Conservation (phyloP, 53 echinoderm and acorn worm species). For the Temnopleurus reevesii region DNA sequence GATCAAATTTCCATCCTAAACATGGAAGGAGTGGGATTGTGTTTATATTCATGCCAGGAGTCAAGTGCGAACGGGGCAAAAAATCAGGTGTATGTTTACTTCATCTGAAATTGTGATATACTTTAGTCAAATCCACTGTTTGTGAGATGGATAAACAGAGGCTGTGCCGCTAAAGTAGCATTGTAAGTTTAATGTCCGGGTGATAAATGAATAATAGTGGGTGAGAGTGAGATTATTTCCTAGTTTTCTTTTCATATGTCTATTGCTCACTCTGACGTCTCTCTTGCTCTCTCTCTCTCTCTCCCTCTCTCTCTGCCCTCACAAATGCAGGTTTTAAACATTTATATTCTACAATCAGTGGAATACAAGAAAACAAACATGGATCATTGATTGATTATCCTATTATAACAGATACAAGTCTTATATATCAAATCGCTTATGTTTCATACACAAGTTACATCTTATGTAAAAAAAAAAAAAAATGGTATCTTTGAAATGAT, state of each 20-base stretch:
- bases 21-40: neutral
- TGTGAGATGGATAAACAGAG: conserved; percentile 31
- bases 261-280: neutral
- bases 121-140: conserved; percentile 46
- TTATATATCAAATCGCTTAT: too few species aligned
- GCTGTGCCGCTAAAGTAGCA: conserved; percentile 36
- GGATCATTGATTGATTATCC: too few species aligned
- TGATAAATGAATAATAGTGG: conserved; percentile 22
- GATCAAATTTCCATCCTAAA: conserved; percentile 34
- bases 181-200: neutral
- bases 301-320: neutral
- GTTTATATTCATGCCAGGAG: conserved; percentile 36
- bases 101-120: conserved; percentile 45
- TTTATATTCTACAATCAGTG: too few species aligned
- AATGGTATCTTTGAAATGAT: too few species aligned
- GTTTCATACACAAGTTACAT: too few species aligned
- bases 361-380: too few species aligned
- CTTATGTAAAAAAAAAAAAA: too few species aligned
- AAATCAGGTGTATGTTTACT: conserved; percentile 26
- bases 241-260: neutral
- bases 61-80: conserved; percentile 16
- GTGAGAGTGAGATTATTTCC: neutral
- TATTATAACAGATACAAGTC: too few species aligned
- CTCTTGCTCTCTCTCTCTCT: neutral
- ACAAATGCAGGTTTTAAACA: too few species aligned